Evolutionary conservation across 2,888 invertebrate species (phyloP).

Genomic region (Tortrix viridana): DNA sequence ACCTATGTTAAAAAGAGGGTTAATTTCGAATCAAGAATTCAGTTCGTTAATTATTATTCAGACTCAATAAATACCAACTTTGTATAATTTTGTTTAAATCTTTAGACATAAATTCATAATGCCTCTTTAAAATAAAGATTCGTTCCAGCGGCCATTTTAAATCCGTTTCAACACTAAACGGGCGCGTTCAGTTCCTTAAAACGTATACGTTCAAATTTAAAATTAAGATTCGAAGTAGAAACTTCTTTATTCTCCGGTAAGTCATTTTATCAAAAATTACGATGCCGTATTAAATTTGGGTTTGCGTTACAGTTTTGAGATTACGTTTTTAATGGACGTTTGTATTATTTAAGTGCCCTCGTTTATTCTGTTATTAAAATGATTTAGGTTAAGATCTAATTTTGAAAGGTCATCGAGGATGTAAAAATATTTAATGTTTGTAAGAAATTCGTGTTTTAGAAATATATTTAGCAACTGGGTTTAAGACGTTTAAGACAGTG

Average conservation of each 20-base stretch:
- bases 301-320: conserved; percentile 18
- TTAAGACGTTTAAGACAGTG: no score
- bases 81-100: no score
- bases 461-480: no score
- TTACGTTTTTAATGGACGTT: conserved; percentile 19
- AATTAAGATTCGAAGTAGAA: conserved; percentile 23
- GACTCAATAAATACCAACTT: no score
- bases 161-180: conserved; percentile 3
- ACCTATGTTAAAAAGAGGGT: no score
- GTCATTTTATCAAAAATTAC: conserved; percentile 19
- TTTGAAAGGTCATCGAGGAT: background rate
- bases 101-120: background rate
- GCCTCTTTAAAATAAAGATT: conserved; percentile 10
- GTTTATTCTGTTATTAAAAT: conserved; percentile 23
- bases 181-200: conserved; percentile 18
- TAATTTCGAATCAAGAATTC: no score
- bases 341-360: conserved; percentile 12
- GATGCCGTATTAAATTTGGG: conserved; percentile 27
- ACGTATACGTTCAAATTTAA: conserved; percentile 17
- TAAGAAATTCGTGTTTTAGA: no score
- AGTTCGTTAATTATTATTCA: no score
- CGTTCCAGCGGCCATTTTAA: conserved; percentile 22
- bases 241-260: conserved; percentile 25
- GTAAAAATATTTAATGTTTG: background rate
- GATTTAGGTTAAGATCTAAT: conserved; percentile 7